A percentile compares a stretch with the other conserved stretches of the same genome.
Evolutionary conservation across 2,888 invertebrate species (phyloP).

Genomic region (Epirrhoe tristata): DNA sequence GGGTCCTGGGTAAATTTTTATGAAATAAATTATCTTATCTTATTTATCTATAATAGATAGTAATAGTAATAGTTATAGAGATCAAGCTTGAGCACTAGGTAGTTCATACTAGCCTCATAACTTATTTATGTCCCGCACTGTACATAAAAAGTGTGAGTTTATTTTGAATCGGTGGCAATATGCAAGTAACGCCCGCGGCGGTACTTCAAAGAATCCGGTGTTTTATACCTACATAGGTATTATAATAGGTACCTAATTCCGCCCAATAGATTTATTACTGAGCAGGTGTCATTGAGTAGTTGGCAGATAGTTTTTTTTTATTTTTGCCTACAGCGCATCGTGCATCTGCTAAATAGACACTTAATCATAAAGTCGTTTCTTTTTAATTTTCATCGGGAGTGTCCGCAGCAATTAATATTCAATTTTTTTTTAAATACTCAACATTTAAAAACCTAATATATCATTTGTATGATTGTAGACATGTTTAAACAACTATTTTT

Average conservation of each 20-base stretch:
- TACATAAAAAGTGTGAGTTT: conserved; percentile 43
- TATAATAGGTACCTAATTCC: conserved; percentile 19
- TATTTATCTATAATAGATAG: too few relatives aligned
- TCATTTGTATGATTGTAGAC: not conserved
- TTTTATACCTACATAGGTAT: not conserved
- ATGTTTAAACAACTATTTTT: not conserved
- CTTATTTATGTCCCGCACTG: conserved; percentile 37
- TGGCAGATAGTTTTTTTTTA: conserved; percentile 1
- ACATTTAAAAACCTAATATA: not conserved
- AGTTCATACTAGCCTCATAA: not conserved
- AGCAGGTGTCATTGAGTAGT: conserved; percentile 31
- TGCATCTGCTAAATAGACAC: conserved; percentile 4
- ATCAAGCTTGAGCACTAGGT: too few relatives aligned
- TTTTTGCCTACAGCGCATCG: conserved; percentile 15
- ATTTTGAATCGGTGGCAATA: conserved; percentile 47
- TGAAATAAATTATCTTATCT: too few relatives aligned
- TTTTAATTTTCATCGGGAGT: not conserved
- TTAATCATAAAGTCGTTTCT: conserved; percentile 5
- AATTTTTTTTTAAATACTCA: not conserved
- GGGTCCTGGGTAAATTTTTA: too few relatives aligned
- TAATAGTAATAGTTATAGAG: too few relatives aligned
- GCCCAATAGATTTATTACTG: conserved; percentile 28
- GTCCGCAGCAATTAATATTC: not conserved
- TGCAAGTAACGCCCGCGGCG: conserved; percentile 40
- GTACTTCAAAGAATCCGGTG: conserved; percentile 41